Evolutionary conservation across 2,888 invertebrate genomes (phyloP).

Genomic region (Patella pellucida): DNA sequence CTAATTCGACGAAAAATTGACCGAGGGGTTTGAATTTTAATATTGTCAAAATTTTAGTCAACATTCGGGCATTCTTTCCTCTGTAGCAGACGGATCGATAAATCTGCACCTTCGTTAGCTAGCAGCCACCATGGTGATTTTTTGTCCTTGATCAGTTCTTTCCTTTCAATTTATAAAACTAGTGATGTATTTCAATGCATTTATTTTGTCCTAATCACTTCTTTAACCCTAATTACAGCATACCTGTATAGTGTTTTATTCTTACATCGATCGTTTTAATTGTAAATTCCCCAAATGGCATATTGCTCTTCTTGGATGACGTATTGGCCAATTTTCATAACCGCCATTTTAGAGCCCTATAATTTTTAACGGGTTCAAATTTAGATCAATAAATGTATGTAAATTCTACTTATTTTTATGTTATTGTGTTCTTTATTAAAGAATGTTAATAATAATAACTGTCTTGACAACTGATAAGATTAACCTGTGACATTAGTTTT

Average conservation of each 20-base stretch:
- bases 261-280: conserved; percentile 6
- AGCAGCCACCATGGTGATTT: conserved; percentile 32
- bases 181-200: conserved; percentile 6
- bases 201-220: not conserved
- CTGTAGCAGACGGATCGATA: conserved; percentile 43
- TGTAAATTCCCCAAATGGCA: conserved; percentile 15
- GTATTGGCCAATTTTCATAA: conserved; percentile 39
- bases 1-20: not conserved
- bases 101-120: conserved; percentile 35
- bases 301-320: conserved; percentile 35
- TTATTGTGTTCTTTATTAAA: no score
- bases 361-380: conserved; percentile 17
- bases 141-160: conserved; percentile 20
- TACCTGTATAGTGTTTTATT: not conserved
- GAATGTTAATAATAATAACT: no score
- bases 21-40: conserved; percentile 29
- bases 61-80: conserved; percentile 48
- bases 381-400: no score
- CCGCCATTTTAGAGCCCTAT: conserved; percentile 41
- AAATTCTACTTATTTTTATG: no score
- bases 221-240: no score
- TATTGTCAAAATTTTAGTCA: conserved; percentile 62
- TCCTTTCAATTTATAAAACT: conserved; percentile 6
- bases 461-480: no score
- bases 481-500: no score